Percentiles rank a stretch among this genome's conserved stretches.
phyloP scores from a whole-genome alignment of 2,888 invertebrate species.

The Acanthosepion lycidas region DNA sequence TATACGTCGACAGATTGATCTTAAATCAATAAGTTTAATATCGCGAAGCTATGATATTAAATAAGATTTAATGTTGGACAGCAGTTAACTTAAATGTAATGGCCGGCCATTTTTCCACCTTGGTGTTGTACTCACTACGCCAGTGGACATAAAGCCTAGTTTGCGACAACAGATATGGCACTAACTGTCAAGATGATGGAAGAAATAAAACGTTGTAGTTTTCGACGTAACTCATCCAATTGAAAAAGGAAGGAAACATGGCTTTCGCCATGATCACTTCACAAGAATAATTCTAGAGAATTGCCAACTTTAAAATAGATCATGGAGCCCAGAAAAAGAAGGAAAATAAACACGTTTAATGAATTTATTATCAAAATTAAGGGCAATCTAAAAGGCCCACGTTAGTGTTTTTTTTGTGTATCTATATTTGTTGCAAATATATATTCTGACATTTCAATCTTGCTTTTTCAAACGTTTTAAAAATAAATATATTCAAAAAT shows the following conservation, averaged over 20 bases:
- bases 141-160: not conserved
- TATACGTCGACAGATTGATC: not conserved
- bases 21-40: conserved; percentile 33
- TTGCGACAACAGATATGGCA: not conserved
- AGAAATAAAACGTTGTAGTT: not conserved
- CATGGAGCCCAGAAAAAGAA: too few species aligned
- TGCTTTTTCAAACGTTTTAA: too few species aligned
- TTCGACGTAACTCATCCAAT: not conserved
- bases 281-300: too few species aligned
- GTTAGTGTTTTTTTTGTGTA: too few species aligned
- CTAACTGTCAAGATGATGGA: not conserved
- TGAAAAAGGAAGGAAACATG: not conserved
- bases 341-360: too few species aligned
- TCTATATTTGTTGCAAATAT: too few species aligned
- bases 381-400: too few species aligned
- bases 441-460: too few species aligned
- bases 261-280: not conserved
- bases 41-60: conserved; percentile 33
- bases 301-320: too few species aligned
- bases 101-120: not conserved
- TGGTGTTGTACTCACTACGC: not conserved
- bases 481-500: too few species aligned
- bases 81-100: conserved; percentile 33
- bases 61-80: not conserved
- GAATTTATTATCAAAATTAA: too few species aligned